Percentiles rank a stretch among this genome's conserved stretches.
Conservation (phyloP, 2,797 vertebrate species). For the Sternotherus odoratus region DNA sequence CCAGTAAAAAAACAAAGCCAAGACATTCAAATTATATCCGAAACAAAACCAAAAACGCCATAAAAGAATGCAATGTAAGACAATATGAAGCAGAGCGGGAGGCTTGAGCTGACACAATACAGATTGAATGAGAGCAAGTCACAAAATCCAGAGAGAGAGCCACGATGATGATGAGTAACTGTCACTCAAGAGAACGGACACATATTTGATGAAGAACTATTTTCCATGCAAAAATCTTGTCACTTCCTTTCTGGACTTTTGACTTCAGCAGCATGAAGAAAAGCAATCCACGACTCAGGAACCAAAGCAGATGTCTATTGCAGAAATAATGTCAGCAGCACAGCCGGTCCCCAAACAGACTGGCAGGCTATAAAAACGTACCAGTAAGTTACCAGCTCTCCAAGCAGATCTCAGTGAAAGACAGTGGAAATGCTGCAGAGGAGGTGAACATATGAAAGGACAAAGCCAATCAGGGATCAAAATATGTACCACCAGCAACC, state of each 20-base stretch:
- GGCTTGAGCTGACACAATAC: not conserved
- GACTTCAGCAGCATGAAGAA: not conserved
- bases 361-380: constrained; percentile 20
- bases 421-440: constrained; percentile 34
- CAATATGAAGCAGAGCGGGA: not conserved
- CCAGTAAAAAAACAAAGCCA: not conserved
- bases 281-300: constrained; percentile 5
- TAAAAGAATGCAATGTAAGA: rapidly evolving
- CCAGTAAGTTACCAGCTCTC: constrained; percentile 38
- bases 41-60: not conserved
- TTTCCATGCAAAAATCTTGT: not conserved
- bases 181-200: not conserved
- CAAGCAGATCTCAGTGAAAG: constrained; percentile 8
- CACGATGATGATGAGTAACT: not conserved
- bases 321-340: constrained; percentile 33
- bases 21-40: not conserved
- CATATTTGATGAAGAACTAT: not conserved
- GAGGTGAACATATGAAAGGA: constrained; percentile 61
- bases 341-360: constrained; percentile 27
- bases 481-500: not conserved
- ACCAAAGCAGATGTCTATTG: constrained; percentile 40
- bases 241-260: constrained; percentile 1
- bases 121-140: not conserved
- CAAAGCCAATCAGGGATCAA: constrained; percentile 58
- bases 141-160: not conserved